A percentile compares a stretch with the other conserved stretches of the same genome.
Evolutionary conservation across 2,113 vertebrate species (phyloP).

Genomic region (Otocyon megalotis): DNA sequence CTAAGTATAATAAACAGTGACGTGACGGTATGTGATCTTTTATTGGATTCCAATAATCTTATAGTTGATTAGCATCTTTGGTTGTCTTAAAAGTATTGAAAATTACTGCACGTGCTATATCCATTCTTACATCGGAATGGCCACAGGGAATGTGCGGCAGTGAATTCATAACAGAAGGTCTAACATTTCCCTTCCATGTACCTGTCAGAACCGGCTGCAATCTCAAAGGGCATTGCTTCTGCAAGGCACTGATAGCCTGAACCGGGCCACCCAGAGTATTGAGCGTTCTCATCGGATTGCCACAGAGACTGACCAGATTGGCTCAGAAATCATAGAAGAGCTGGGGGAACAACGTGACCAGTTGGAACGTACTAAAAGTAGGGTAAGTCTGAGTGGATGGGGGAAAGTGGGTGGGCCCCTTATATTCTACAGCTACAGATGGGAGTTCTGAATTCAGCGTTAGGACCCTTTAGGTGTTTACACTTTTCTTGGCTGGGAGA

Average conservation of each 20-base stretch:
- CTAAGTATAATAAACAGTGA: neutral
- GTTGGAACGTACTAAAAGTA: constrained; percentile 93
- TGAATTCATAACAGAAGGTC: constrained; percentile 14
- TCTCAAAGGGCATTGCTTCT: constrained; percentile 95
- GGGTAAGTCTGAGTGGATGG: constrained; percentile 87
- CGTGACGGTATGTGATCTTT: neutral
- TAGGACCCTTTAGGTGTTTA: neutral
- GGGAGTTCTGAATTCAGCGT: neutral
- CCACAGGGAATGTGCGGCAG: neutral
- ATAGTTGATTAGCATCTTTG: constrained; percentile 9
- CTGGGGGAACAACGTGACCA: constrained; percentile 97
- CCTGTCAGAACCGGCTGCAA: constrained; percentile 90
- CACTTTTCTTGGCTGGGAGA: neutral
- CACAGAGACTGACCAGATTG: constrained; percentile 94
- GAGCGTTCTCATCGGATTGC: constrained; percentile 95
- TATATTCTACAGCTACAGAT: neutral
- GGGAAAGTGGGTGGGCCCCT: neutral
- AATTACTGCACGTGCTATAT: neutral
- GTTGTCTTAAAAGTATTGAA: neutral
- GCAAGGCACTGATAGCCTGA: constrained; percentile 94
- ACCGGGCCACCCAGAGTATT: constrained; percentile 94
- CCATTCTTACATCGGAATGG: neutral
- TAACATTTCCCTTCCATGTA: constrained; percentile 4
- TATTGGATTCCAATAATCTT: neutral
- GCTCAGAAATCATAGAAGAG: constrained; percentile 96